A percentile compares a stretch with the other conserved stretches of the same genome.
Evolutionary conservation across 2,888 invertebrate genomes (phyloP).

Genomic region (Drosophila stalkeri): DNA sequence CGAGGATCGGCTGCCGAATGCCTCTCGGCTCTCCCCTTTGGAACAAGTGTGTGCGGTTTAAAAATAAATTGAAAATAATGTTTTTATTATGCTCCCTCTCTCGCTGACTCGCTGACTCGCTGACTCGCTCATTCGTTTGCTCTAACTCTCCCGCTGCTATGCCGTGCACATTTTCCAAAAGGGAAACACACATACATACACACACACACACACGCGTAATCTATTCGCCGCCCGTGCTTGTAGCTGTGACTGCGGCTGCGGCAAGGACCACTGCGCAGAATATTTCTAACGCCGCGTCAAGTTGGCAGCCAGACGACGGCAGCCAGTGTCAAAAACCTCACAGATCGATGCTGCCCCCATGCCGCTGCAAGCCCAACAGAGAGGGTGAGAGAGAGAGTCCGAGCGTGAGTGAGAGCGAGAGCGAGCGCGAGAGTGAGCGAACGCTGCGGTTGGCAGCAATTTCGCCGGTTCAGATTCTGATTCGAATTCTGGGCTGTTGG

Average conservation of each 20-base stretch:
- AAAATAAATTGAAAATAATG: slow-evolving; percentile 81
- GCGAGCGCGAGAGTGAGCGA: slow-evolving; percentile 2
- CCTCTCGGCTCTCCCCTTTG: slow-evolving; percentile 43
- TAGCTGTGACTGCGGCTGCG: slow-evolving; percentile 16
- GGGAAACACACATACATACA: slow-evolving; percentile 40
- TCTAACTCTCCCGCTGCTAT: slow-evolving; percentile 11
- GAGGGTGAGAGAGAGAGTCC: background rate
- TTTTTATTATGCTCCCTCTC: slow-evolving; percentile 63
- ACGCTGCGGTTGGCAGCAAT: slow-evolving; percentile 44
- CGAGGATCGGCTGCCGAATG: slow-evolving; percentile 61
- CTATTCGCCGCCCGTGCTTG: slow-evolving; percentile 35
- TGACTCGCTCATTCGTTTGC: slow-evolving; percentile 10
- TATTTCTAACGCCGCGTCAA: slow-evolving; percentile 60
- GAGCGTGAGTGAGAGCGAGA: background rate
- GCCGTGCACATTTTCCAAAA: slow-evolving; percentile 61
- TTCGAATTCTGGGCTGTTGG: slow-evolving; percentile 30
- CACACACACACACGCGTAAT: slow-evolving; percentile 33
- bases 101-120: slow-evolving; percentile 2
- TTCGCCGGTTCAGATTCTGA: slow-evolving; percentile 51
- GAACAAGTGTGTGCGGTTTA: slow-evolving; percentile 84
- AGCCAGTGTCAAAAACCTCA: slow-evolving; percentile 81
- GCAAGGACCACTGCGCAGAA: slow-evolving; percentile 80
- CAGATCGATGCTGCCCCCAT: slow-evolving; percentile 50
- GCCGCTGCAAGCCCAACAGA: slow-evolving; percentile 26
- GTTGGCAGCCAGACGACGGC: slow-evolving; percentile 66